Evolutionary conservation across 2,888 invertebrate species (phyloP).

Genomic region (Cenopis cana): DNA sequence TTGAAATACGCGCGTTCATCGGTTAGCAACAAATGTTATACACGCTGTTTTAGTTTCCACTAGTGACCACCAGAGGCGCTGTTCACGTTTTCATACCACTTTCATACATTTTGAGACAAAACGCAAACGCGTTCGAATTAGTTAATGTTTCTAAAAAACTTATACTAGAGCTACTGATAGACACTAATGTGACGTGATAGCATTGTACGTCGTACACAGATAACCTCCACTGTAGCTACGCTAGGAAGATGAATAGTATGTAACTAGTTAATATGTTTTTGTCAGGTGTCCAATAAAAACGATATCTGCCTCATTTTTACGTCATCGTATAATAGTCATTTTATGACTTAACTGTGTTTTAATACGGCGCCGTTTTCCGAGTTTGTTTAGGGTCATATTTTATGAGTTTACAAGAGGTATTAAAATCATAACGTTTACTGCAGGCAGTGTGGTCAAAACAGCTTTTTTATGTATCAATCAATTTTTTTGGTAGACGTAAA

Average conservation of each 20-base stretch:
- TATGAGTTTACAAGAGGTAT: constrained; percentile 27
- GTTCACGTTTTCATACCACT: no score
- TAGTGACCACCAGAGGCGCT: no score
- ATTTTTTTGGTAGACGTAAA: not conserved
- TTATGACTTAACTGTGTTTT: constrained; percentile 35
- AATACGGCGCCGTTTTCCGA: constrained; percentile 5
- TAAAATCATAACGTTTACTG: constrained; percentile 20
- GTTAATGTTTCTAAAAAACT: no score
- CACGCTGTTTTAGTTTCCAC: no score
- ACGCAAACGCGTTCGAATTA: no score
- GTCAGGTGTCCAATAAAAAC: constrained; percentile 12
- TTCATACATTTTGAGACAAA: no score
- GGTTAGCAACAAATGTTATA: no score
- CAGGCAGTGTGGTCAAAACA: not conserved
- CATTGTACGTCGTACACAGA: no score
- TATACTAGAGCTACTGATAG: no score
- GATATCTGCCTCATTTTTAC: constrained; percentile 17
- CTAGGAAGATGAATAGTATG: not conserved
- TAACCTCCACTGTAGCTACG: no score
- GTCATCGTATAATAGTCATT: constrained; percentile 3
- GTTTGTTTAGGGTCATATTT: constrained; percentile 19
- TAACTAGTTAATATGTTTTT: not conserved
- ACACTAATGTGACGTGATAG: no score
- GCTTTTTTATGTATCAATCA: constrained; percentile 2
- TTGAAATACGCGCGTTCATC: no score